Percentiles rank a stretch among this genome's conserved stretches.
These are phyloP conservation scores for Calcarius ornatus DNA, from an alignment of 2,113 vertebrate species.

Conservation along the genomic window DNA sequence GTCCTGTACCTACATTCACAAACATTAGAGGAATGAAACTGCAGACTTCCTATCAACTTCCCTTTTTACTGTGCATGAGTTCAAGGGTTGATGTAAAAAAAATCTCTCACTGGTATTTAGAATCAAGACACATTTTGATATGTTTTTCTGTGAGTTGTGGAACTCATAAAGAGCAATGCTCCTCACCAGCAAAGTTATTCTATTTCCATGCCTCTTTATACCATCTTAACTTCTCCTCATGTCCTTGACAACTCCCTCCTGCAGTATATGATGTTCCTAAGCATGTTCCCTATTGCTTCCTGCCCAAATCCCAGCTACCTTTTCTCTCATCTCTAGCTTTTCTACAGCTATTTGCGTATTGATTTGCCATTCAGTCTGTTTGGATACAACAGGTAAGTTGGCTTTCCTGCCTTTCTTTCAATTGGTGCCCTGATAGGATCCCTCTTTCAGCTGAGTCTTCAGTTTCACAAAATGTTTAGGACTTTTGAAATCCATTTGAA, in stretches of 20 bases:
- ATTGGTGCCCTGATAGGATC: neutral
- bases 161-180: neutral
- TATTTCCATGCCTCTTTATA: neutral
- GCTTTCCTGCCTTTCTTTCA: neutral
- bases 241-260: neutral
- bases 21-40: neutral
- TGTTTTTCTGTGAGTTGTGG: neutral
- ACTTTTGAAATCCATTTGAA: neutral
- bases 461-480: neutral
- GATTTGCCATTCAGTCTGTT: neutral
- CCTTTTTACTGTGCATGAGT: neutral
- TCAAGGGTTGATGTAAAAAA: neutral
- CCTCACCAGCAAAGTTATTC: neutral
- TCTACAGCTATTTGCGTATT: neutral
- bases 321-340: neutral
- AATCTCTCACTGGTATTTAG: neutral
- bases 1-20: neutral
- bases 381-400: neutral
- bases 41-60: neutral
- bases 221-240: neutral
- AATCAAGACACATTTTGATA: neutral
- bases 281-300: neutral
- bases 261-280: neutral
- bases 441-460: neutral
- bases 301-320: neutral